Percentiles rank a stretch among this genome's conserved stretches.
These are phyloP conservation scores for Choreutis nemorana DNA, from an alignment of 2,888 invertebrate genomes.

Conservation along the genomic window DNA sequence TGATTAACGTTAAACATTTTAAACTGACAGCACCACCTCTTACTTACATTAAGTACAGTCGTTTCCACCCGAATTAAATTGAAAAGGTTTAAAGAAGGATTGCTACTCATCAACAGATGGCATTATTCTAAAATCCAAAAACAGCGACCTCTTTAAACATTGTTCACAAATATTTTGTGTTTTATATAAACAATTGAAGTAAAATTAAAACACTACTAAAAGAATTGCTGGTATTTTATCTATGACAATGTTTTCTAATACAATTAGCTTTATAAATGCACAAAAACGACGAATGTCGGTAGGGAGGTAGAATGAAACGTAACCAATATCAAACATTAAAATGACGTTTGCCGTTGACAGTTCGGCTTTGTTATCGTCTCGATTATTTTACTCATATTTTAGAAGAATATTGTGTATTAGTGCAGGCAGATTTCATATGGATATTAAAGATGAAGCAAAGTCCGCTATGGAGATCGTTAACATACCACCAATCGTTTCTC, in stretches of 20 bases:
- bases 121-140: constrained; percentile 2
- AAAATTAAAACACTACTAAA: no score
- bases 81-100: no score
- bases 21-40: no score
- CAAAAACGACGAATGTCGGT: background rate
- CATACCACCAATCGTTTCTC: constrained; percentile 65
- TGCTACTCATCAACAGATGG: constrained; percentile 16
- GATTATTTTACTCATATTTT: constrained; percentile 44
- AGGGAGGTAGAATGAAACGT: constrained; percentile 8
- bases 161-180: no score
- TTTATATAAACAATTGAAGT: no score
- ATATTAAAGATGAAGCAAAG: constrained; percentile 44
- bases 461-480: constrained; percentile 58
- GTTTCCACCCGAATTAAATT: no score
- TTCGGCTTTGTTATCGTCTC: constrained; percentile 53
- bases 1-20: no score
- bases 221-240: no score
- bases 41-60: no score
- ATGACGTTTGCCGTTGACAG: constrained; percentile 55
- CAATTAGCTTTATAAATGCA: background rate
- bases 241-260: no score
- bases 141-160: background rate
- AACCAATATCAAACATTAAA: no score
- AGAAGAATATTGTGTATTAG: constrained; percentile 37
- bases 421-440: constrained; percentile 49